Evolutionary conservation across 2,888 invertebrate species (phyloP), one percentile per base, ranked within the genome.

Genomic region (Tricholauxania praeusta): DNA sequence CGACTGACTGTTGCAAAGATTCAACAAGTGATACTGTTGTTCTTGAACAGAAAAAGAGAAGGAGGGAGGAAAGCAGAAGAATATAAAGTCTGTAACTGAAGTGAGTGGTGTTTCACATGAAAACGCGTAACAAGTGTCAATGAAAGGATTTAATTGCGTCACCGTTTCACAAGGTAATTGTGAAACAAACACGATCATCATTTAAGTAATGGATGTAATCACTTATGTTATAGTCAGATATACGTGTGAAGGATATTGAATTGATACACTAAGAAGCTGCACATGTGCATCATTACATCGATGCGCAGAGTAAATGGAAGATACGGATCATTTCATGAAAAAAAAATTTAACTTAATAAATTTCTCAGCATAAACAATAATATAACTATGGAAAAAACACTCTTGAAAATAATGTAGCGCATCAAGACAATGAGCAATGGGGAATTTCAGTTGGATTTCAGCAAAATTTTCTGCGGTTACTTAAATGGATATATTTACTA

Each of bases 241-340:
- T 1, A 39, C 7, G 39, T 7, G 8, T 3, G 39, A 39, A 39
- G 39, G 7, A 39, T 39, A 1, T 39, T 39, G 39, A 39, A 1
- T 39, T 39, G 39, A 39, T 39, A 4, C 39, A 39, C 39, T 4
- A 10, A 39, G 10, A 10, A 39, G 39, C 4, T 28, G 28, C 28
- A 28, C 28, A 39, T n/a, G 32, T 7, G 48, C 57, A 51, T 70
- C 62, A 70, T 70, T 70, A 70, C 70, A 47, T 47, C 53, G 70
- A 70, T 63, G 70, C 70, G 70, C 70, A 70, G 47, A 62, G 53
- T 47, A 55, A 52, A 62, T 72, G 75, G 74, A 72, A 69, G 77
- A 77, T 77, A 76, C 72, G 39, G 71, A 77, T 77, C 77, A 74
- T 74, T 77, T 77, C 76, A 77, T 77, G 76, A 77, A 77, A 75